Evolutionary conservation across 2,113 vertebrate genomes (phyloP).

Genomic region (Cygnus buccinator): DNA sequence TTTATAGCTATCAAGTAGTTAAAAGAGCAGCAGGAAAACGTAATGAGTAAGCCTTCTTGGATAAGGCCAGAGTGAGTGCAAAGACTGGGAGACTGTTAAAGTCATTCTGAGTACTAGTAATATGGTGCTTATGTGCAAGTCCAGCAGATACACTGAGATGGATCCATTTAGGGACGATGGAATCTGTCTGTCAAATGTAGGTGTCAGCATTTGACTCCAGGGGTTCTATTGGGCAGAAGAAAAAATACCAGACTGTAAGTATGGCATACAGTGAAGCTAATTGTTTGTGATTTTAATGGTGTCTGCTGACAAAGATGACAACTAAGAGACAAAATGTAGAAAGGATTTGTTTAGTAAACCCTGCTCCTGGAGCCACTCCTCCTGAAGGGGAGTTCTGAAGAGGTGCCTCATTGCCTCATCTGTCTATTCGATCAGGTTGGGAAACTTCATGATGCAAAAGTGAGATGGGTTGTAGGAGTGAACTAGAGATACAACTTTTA

Average conservation of each 20-base stretch:
- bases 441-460: neutral
- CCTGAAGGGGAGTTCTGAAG: neutral
- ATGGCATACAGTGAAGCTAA: neutral
- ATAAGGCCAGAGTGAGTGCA: neutral
- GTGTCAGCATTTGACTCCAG: neutral
- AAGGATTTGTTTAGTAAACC: neutral
- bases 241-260: neutral
- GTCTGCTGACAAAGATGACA: neutral
- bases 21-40: neutral
- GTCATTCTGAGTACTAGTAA: neutral
- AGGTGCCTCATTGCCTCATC: neutral
- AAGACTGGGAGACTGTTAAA: neutral
- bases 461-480: neutral
- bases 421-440: neutral
- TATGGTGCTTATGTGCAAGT: neutral
- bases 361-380: neutral
- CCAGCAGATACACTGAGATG: neutral
- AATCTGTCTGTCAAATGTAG: neutral
- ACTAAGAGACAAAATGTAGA: neutral
- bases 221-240: neutral
- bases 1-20: neutral
- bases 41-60: neutral
- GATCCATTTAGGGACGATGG: neutral
- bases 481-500: neutral
- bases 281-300: neutral